A percentile compares a stretch with the other conserved stretches of the same genome.
Evolutionary conservation across 2,113 vertebrate genomes (phyloP).

Genomic region (Ivindomyrus marchei): DNA sequence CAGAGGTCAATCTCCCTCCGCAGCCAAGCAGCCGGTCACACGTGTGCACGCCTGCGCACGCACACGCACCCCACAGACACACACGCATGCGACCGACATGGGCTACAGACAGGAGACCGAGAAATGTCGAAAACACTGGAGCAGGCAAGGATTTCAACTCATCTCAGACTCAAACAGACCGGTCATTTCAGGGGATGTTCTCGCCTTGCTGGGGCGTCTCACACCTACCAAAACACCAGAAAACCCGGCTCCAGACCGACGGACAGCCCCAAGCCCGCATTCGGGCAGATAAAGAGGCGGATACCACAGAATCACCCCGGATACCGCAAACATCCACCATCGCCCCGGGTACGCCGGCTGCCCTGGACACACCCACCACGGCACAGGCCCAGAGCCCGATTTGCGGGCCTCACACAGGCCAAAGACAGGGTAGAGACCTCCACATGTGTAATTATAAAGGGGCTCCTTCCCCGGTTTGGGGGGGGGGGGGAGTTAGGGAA

Average conservation of each 20-base stretch:
- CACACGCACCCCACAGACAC: background rate
- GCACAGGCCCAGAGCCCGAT: background rate
- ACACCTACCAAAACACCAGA: background rate
- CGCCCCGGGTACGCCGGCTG: background rate
- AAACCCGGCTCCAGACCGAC: background rate
- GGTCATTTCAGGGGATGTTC: background rate
- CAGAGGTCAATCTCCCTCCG: background rate
- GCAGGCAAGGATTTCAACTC: background rate
- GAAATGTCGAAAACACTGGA: background rate
- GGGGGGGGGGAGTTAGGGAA: conserved; percentile 13
- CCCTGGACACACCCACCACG: background rate
- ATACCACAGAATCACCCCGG: background rate
- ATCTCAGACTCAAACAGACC: background rate
- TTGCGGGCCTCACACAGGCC: background rate
- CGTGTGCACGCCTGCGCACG: background rate
- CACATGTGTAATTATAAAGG: conserved; percentile 2
- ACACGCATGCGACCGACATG: background rate
- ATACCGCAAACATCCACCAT: background rate
- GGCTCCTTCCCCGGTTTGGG: background rate
- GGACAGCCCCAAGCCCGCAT: background rate
- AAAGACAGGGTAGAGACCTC: background rate
- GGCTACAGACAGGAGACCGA: background rate
- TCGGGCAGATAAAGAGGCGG: background rate
- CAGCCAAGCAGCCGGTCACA: background rate
- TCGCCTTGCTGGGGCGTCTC: background rate